These are phyloP conservation scores for Heliconius charithonia DNA, from an alignment of 2,888 invertebrate species.

Conservation along the genomic window DNA sequence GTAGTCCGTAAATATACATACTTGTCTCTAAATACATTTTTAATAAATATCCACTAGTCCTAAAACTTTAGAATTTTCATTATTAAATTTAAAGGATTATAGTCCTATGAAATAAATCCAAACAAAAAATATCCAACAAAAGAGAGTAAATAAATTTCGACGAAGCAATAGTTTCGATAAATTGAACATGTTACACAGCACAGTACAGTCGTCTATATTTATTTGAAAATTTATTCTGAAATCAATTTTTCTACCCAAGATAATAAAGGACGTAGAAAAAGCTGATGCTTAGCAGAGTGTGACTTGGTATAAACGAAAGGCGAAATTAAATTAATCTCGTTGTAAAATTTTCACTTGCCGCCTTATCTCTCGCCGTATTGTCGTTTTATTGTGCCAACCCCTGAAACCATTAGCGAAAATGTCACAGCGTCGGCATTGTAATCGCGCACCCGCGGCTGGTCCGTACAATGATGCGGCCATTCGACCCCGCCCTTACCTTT, in stretches of 20 bases:
- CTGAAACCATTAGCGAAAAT: slow-evolving; percentile 83
- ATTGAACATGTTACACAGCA: not conserved
- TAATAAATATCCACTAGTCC: not conserved
- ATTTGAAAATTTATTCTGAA: not conserved
- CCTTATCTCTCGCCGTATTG: slow-evolving; percentile 82
- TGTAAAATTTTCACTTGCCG: slow-evolving; percentile 82
- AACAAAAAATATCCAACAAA: not conserved
- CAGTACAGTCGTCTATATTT: not conserved
- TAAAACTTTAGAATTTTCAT: not conserved
- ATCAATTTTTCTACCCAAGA: slow-evolving; percentile 1
- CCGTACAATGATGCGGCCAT: slow-evolving; percentile 79
- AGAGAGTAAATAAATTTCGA: not conserved
- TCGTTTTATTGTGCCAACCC: slow-evolving; percentile 82
- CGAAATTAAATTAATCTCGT: slow-evolving; percentile 79
- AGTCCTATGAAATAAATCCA: not conserved
- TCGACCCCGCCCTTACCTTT: slow-evolving; percentile 79
- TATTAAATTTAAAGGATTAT: not conserved
- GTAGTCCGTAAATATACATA: not conserved
- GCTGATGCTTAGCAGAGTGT: slow-evolving; percentile 39
- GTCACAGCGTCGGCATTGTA: slow-evolving; percentile 81
- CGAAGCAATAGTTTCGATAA: not conserved
- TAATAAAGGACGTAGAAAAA: slow-evolving; percentile 19
- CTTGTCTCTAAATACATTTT: not conserved
- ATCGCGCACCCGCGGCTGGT: slow-evolving; percentile 73
- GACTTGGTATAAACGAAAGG: slow-evolving; percentile 49